Evolutionary conservation across 2,888 invertebrate genomes (phyloP), one percentile per base, ranked within the genome.

Genomic region (Oscheius sp.): DNA sequence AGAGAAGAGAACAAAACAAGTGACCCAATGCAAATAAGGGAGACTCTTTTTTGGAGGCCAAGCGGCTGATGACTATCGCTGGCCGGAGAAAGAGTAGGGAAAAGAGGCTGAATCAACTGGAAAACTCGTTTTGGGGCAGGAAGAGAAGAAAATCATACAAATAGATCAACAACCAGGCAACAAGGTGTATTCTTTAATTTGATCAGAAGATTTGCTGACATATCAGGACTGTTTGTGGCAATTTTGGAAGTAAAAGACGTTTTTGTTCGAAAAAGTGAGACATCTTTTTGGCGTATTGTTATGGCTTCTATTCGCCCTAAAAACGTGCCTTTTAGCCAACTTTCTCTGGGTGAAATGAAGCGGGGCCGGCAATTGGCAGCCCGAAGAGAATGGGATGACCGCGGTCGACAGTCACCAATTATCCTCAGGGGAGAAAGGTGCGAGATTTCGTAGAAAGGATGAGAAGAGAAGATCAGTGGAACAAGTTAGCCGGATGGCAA

Each of bases 301-400:
- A 27, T 41, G 18, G 35, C n/a, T n/a, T n/a, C n/a, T 18, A 61
- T 43, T 21, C 21, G 45, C 41, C 61, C n/a, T 2, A 21, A 41
- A 43, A 61, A 61, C 61, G 35, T 43, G 61, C 43, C 61, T 58
- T 35, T n/a, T n/a, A 27, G 21, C n/a, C 61, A 41, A 61, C 55
- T 55, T 55, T 55, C 55, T 23, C 55, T 9, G 23, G 55, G 23
- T 61, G 43, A 61, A 61, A 61, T 61, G 61, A 61, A 61, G 61
- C 61, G 61, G 21, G 61, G 21, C 61, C 29, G 43, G 16, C 61
- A 41, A 43, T 61, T 61, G 61, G 45, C 61, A 61, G 23, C 25
- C 7, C 23, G 58, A n/a, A 16, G 16, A 25, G 21, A 16, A 55
- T 21, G 27, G 23, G 56, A 25, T 16, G 56, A 25, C 13, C 21